These are phyloP conservation scores for Atrichornis clamosus DNA, from an alignment of 2,113 vertebrate genomes.

Conservation along the genomic window DNA sequence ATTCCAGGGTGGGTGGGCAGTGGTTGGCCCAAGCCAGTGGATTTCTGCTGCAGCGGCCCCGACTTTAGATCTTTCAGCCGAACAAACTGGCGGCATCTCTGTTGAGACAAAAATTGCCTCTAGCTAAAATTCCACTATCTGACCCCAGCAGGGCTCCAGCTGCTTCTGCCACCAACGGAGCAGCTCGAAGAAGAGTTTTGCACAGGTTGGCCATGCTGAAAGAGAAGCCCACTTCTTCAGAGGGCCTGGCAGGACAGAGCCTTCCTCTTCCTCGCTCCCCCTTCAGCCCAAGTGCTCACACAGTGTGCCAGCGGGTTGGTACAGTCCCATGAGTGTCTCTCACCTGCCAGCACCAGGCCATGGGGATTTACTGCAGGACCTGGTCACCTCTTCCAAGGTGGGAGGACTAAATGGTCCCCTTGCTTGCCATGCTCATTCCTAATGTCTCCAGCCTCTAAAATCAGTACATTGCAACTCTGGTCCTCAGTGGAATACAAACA, in stretches of 20 bases:
- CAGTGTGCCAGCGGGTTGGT: not conserved
- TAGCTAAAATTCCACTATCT: constrained; percentile 72
- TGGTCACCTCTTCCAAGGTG: not conserved
- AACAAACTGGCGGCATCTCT: constrained; percentile 52
- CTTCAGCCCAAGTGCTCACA: not conserved
- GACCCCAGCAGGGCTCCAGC: constrained; percentile 60
- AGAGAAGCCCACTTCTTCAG: not conserved
- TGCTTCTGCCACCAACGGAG: constrained; percentile 47
- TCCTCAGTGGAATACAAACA: not conserved
- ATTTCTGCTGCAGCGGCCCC: constrained; percentile 30
- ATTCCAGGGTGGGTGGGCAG: constrained; percentile 57
- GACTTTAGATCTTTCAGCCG: constrained; percentile 66
- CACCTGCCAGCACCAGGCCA: not conserved
- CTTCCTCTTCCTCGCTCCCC: not conserved
- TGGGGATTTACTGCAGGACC: not conserved
- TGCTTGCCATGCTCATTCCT: not conserved
- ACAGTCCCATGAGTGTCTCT: not conserved
- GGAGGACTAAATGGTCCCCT: not conserved
- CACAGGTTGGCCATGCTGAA: not conserved
- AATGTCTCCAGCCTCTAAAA: not conserved
- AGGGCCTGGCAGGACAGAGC: not conserved
- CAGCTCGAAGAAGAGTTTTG: constrained; percentile 2
- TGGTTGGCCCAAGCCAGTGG: constrained; percentile 41
- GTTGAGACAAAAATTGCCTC: constrained; percentile 59
- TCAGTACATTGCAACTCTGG: not conserved